A percentile compares a stretch with the other conserved stretches of the same genome.
Evolutionary conservation across 2,888 invertebrate species (phyloP).

Genomic region (Perithous albicinctus): DNA sequence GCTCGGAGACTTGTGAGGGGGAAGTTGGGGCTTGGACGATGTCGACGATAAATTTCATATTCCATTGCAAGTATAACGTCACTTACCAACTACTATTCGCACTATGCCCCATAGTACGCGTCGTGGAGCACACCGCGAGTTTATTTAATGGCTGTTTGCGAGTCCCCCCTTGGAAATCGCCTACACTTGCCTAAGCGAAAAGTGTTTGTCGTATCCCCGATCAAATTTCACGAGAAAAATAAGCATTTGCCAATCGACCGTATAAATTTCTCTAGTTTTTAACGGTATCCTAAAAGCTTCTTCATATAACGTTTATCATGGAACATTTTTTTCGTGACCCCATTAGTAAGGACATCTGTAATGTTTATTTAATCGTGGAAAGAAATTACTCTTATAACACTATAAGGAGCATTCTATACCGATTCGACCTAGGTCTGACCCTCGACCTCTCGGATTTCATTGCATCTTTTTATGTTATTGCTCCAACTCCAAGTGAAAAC

Average conservation of each 20-base stretch:
- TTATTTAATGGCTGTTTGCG: conserved; percentile 76
- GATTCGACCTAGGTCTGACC: too few species aligned
- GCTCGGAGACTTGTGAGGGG: conserved; percentile 70
- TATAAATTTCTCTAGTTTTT: conserved; percentile 4
- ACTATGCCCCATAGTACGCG: conserved; percentile 36
- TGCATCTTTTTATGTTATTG: too few species aligned
- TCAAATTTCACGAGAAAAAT: conserved; percentile 71
- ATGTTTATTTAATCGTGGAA: too few species aligned
- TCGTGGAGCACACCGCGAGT: conserved; percentile 52
- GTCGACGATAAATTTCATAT: conserved; percentile 79
- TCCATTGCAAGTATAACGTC: conserved; percentile 74
- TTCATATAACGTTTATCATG: too few species aligned
- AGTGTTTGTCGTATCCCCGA: conserved; percentile 59
- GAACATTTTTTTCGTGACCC: too few species aligned
- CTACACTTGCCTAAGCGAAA: conserved; percentile 19
- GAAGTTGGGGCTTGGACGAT: conserved; percentile 48
- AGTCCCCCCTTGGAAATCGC: conserved; percentile 60
- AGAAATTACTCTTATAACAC: too few species aligned
- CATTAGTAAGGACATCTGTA: too few species aligned
- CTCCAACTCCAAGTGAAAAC: too few species aligned
- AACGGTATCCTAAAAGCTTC: too few species aligned
- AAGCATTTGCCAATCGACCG: conserved; percentile 61
- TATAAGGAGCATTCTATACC: too few species aligned
- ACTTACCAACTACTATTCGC: conserved; percentile 41
- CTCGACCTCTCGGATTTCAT: too few species aligned